A percentile compares a stretch with the other conserved stretches of the same genome.
Conservation (phyloP, 2,113 vertebrate species). For the Oreochromis niloticus region DNA sequence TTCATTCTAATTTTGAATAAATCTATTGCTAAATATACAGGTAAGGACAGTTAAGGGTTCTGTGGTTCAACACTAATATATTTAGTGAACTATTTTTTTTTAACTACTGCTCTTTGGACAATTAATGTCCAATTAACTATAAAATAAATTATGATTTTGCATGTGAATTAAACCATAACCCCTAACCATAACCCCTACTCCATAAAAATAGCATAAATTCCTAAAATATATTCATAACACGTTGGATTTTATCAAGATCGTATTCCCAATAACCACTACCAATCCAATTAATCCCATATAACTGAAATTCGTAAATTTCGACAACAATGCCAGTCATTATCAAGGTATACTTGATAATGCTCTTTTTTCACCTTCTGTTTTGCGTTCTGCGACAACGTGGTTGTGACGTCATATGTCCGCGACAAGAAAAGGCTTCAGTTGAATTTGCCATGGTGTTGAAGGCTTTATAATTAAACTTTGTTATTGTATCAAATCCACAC, state of each 20-base stretch:
- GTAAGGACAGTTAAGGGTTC: not conserved
- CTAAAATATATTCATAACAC: not conserved
- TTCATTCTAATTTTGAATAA: not conserved
- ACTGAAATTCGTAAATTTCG: not conserved
- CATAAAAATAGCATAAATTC: not conserved
- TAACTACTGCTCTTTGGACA: not conserved
- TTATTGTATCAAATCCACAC: rapidly evolving
- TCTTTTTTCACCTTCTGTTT: not conserved
- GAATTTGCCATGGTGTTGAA: not conserved
- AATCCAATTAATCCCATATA: not conserved
- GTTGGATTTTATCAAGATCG: not conserved
- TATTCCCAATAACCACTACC: not conserved
- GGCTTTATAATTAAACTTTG: rapidly evolving
- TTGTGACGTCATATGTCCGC: slow-evolving; percentile 17
- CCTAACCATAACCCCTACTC: too few species aligned
- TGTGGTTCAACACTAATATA: not conserved
- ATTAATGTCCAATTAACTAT: not conserved
- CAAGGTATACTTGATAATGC: not conserved
- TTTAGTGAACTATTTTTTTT: not conserved
- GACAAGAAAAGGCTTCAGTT: not conserved
- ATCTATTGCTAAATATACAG: not conserved
- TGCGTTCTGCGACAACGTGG: not conserved
- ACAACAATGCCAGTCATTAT: not conserved
- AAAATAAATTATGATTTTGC: not conserved
- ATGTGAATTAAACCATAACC: not conserved